These are phyloP conservation scores for Sinhomidia bicolor DNA, from an alignment of 2,888 invertebrate species.

Conservation along the genomic window DNA sequence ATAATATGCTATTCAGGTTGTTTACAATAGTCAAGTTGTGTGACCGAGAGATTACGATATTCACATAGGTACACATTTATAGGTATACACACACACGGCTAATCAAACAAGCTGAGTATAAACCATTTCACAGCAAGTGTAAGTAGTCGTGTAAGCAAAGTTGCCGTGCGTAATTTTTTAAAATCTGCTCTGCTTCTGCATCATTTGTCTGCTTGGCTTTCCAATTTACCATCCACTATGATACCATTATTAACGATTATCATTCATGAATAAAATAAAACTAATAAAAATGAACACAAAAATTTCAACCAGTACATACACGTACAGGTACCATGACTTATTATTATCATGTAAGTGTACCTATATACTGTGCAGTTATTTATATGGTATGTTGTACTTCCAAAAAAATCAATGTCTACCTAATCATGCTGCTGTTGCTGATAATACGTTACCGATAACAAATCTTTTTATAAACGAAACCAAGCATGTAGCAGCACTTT, in stretches of 20 bases:
- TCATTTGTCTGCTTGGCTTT: not conserved
- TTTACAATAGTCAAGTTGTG: conserved; percentile 41
- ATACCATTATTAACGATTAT: conserved; percentile 4
- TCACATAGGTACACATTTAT: not conserved
- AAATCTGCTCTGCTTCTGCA: conserved; percentile 4
- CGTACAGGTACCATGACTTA: not conserved
- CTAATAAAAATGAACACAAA: not conserved
- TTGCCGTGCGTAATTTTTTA: no score
- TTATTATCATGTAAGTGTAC: not conserved
- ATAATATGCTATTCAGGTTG: conserved; percentile 30
- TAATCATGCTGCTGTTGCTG: no score
- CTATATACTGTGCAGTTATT: no score
- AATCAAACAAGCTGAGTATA: not conserved
- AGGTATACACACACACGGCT: not conserved
- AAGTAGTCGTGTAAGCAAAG: no score
- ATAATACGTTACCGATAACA: conserved; percentile 12
- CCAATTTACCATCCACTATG: not conserved
- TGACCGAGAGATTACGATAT: conserved; percentile 37
- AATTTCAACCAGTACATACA: not conserved
- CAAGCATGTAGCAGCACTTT: not conserved
- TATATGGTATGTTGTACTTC: no score
- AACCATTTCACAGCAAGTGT: not conserved
- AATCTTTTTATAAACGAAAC: not conserved
- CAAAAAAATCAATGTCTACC: no score
- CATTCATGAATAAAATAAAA: conserved; percentile 9